Base-by-base conservation (phyloP, 2,888 invertebrate species). In the Cetonia aurata region DNA sequence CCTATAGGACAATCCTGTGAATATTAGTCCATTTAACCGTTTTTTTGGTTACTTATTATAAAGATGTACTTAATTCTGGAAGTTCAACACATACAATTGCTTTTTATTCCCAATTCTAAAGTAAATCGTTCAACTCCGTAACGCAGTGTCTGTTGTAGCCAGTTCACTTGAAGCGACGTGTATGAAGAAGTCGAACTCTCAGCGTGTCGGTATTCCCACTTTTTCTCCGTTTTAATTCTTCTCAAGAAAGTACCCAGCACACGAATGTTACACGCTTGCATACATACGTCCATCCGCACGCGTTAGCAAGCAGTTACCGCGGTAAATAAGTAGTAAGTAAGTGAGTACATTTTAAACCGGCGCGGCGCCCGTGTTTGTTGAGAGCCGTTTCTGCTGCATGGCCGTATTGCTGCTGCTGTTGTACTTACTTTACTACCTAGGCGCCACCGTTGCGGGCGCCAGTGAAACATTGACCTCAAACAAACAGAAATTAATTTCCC, bases 391-490 rank as follows among this genome's bases (percentile, higher is more conserved):
- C 25, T 69, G 65, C 44, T 41, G n/a, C n/a, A n/a, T n/a, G 65
- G 13, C 13, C 25, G 56, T 56, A 15, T 19, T 37, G 13, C 25
- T 17, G 53, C 41, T 52, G 52, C 31, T 12, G 66, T 41, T 69
- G 67, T 37, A 6, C 9, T 37, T 37, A 37, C 37, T 25, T 25
- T 37, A 37, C 37, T 60, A 68, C 62, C 68, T 71, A 74, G 76
- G 76, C 77, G 77, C 77, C 77, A 73, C 59, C 73, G 72, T 66
- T 69, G 70, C 68, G 73, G 77, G 77, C 77, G 77, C 77, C 77
- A 73, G 66, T 74, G 76, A 75, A 77, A 77, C 77, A 74, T 77
- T 77, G 77, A 77, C 77, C 77, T 75, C 74, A 70, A 73, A 70
- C 69, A 70, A 74, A 75, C 72, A 75, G 72, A 74, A 76, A 74